Base-by-base conservation (phyloP, 2,888 invertebrate genomes). In the Aspidapion aeneum region DNA sequence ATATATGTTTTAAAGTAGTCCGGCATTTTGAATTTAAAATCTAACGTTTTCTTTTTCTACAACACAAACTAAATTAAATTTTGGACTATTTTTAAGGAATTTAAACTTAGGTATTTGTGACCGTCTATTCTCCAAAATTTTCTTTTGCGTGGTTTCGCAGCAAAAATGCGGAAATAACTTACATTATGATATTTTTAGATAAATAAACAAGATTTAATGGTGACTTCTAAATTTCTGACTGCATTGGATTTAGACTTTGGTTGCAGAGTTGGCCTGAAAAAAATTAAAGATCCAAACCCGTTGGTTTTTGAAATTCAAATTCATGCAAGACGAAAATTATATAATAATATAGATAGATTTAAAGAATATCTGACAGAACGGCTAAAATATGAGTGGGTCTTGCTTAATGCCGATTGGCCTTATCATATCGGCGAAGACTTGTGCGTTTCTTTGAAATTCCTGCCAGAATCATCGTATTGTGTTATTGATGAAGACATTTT, bases 191-290 rank as follows among this genome's bases (percentile, higher is more conserved):
- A 56, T 60, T 35, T 62, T 56, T 20, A 49, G 50, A 49, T 61
- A 72, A 54, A 35, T 54, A 18, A 20, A 54, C 20, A 17, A 21
- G 64, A 71, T 64, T 58, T 86, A 20, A 83, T 85, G 62, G 80
- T 87, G 63, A 82, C 85, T 57, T 80, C 83, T 62, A 78, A 82
- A 51, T 76, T 89, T 59, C 83, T 84, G 72, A 73, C 80, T 17
- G 82, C 84, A 66, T 79, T 88, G 55, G 82, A 82, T 68, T 72
- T 87, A 63, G 82, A 83, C 51, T 79, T 82, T 64, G 88, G 89
- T 9, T 79, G 81, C 56, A 86, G 84, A 78, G 79, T 87, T 2
- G 78, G 82, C 49, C 75, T 89, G 20, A 82, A 82, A 50, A 74
- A 81, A 57, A 35, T 70, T 19, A 19, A 68, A 21, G 62, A 61